phyloP scores from a whole-genome alignment of 2,797 vertebrate genomes.

The Lemur catta region DNA sequence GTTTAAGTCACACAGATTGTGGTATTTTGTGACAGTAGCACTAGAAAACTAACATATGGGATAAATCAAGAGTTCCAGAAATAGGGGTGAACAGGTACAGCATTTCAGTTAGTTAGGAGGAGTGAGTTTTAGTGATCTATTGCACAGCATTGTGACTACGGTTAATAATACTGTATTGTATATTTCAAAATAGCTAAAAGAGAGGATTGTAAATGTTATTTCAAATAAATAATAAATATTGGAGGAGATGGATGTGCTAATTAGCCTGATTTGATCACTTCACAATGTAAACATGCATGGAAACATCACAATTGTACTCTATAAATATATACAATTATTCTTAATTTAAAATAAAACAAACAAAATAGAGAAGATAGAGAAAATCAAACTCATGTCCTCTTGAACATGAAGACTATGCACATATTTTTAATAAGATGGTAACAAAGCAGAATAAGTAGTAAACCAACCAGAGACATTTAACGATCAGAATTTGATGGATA shows the following conservation, averaged over 20 bases:
- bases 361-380: not conserved
- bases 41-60: not conserved
- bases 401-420: not conserved
- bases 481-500: not conserved
- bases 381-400: not conserved
- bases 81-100: no score
- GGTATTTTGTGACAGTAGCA: not conserved
- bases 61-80: not conserved
- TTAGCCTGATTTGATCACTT: not conserved
- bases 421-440: not conserved
- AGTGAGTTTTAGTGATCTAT: not conserved
- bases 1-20: not conserved
- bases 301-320: not conserved
- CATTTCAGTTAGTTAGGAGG: not conserved
- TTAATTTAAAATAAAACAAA: not conserved
- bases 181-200: not conserved
- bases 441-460: not conserved
- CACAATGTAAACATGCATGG: not conserved
- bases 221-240: not conserved
- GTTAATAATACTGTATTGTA: not conserved
- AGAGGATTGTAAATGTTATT: not conserved
- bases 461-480: not conserved
- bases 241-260: not conserved
- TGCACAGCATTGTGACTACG: not conserved
- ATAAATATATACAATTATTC: not conserved